Evolutionary conservation across 2,888 invertebrate genomes (phyloP).

Genomic region (Macrosiphum euphorbiae): DNA sequence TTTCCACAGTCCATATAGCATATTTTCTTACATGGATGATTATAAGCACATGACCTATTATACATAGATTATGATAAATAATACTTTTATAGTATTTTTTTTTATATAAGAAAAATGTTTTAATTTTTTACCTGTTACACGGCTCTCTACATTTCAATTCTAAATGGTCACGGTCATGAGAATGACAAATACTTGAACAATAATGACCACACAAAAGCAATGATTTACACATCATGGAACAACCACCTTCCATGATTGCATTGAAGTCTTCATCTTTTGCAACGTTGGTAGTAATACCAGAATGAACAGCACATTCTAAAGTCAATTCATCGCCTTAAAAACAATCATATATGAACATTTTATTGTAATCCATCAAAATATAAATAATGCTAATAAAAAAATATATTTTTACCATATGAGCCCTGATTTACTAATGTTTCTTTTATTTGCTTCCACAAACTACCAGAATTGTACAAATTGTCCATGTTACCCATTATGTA

Average conservation of each 20-base stretch:
- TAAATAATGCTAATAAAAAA: neutral
- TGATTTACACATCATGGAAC: slow-evolving; percentile 73
- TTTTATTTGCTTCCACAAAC: slow-evolving; percentile 75
- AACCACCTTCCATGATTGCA: slow-evolving; percentile 76
- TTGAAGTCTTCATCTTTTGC: slow-evolving; percentile 65
- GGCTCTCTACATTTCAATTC: slow-evolving; percentile 71
- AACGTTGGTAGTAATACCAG: slow-evolving; percentile 70
- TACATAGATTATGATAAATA: neutral
- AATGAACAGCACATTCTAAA: slow-evolving; percentile 74
- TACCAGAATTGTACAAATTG: slow-evolving; percentile 73
- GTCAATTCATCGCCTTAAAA: slow-evolving; percentile 66
- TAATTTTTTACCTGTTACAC: slow-evolving; percentile 38
- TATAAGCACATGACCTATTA: slow-evolving; percentile 66
- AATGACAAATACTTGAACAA: slow-evolving; percentile 77
- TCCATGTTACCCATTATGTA: slow-evolving; percentile 83
- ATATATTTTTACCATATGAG: slow-evolving; percentile 72
- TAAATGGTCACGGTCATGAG: slow-evolving; percentile 73
- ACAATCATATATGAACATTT: neutral
- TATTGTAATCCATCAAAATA: neutral
- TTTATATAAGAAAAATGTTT: neutral
- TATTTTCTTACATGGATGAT: slow-evolving; percentile 63
- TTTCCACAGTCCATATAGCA: slow-evolving; percentile 64
- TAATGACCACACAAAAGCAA: slow-evolving; percentile 76
- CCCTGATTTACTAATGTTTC: slow-evolving; percentile 71
- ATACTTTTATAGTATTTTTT: neutral